Percentiles rank a stretch among this genome's conserved stretches.
These are phyloP conservation scores for Pangasius djambal DNA, from an alignment of 2,797 vertebrate species.

Conservation along the genomic window DNA sequence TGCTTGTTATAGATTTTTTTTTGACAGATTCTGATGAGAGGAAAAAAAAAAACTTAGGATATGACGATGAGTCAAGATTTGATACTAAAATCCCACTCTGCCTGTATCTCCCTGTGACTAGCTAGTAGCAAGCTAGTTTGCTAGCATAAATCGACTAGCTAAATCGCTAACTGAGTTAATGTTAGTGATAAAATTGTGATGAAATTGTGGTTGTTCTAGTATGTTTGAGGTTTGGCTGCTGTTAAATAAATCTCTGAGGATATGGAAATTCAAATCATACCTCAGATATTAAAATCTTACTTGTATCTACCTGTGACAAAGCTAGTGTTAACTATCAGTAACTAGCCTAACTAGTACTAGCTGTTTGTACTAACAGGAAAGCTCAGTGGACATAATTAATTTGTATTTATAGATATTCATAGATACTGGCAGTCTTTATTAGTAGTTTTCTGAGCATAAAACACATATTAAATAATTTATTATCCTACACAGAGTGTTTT, in stretches of 20 bases:
- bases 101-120: neutral
- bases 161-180: neutral
- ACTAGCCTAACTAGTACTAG: neutral
- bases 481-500: neutral
- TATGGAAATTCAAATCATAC: neutral
- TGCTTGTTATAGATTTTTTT: neutral
- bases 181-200: neutral
- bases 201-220: neutral
- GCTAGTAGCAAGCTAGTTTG: neutral
- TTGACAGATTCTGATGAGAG: neutral
- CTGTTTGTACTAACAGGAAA: conserved; percentile 1
- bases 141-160: neutral
- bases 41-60: neutral
- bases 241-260: neutral
- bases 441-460: neutral
- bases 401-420: neutral
- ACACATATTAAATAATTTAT: neutral
- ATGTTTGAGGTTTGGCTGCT: neutral
- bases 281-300: neutral
- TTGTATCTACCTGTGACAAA: neutral
- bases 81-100: neutral
- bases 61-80: neutral
- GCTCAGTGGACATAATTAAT: neutral
- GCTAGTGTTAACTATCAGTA: neutral
- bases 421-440: neutral